Evolutionary conservation across 1,140 invertebrate species (phyloP).

Genomic region (Callitettix versicolor): DNA sequence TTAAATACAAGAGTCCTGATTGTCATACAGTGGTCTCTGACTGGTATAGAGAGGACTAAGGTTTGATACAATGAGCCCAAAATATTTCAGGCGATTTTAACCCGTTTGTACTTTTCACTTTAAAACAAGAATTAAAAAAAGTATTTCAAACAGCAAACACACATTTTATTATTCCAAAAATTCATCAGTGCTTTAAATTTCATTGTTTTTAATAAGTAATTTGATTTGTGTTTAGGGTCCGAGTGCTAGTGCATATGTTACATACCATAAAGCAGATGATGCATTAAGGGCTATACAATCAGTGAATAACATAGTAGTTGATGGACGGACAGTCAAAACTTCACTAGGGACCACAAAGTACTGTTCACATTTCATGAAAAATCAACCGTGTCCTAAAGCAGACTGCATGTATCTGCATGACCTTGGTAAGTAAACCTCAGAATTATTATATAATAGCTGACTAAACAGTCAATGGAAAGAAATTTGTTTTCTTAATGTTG

Average conservation of each 20-base stretch:
- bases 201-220: too few species aligned
- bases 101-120: too few species aligned
- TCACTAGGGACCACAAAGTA: slow-evolving; percentile 99
- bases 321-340: slow-evolving; percentile 90
- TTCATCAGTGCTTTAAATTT: too few species aligned
- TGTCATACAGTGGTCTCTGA: too few species aligned
- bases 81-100: too few species aligned
- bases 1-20: too few species aligned
- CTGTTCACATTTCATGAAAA: slow-evolving; percentile 98
- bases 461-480: neutral
- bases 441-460: neutral
- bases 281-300: slow-evolving; percentile 91
- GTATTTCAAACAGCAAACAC: too few species aligned
- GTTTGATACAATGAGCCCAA: too few species aligned
- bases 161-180: too few species aligned
- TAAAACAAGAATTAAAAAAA: too few species aligned
- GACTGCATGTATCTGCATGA: slow-evolving; percentile 99
- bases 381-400: slow-evolving; percentile 89
- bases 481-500: too few species aligned
- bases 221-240: slow-evolving; percentile 80
- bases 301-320: slow-evolving; percentile 93
- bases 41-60: too few species aligned
- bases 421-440: slow-evolving; percentile 49
- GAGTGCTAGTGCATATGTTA: slow-evolving; percentile 94
- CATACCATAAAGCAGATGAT: slow-evolving; percentile 88